These are phyloP conservation scores for Cacajao melanocephalus DNA, from an alignment of 2,797 vertebrate species.

Conservation along the genomic window DNA sequence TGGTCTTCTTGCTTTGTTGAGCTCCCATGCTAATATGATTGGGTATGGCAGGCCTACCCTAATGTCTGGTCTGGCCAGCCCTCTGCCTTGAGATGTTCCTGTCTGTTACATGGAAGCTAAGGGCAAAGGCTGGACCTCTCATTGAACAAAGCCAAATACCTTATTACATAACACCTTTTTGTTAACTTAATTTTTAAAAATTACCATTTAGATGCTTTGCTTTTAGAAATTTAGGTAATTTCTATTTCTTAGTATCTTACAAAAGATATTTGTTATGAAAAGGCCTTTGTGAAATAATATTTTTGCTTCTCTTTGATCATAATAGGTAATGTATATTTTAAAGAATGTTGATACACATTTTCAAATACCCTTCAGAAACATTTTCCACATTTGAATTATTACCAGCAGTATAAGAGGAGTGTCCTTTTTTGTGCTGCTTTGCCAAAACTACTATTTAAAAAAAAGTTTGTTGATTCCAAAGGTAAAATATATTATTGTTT, in stretches of 20 bases:
- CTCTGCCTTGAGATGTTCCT: background rate
- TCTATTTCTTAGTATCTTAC: background rate
- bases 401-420: background rate
- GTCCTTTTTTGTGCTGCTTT: background rate
- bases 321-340: background rate
- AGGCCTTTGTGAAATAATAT: background rate
- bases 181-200: background rate
- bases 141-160: background rate
- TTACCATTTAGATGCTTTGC: background rate
- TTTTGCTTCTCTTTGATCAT: background rate
- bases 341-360: background rate
- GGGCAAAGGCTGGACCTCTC: background rate
- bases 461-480: background rate
- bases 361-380: background rate
- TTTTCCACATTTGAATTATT: constrained; percentile 27
- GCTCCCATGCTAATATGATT: background rate
- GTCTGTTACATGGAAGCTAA: background rate
- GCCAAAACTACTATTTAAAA: background rate
- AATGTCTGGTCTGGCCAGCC: background rate
- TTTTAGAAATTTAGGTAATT: constrained; percentile 44
- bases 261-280: background rate
- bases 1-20: background rate
- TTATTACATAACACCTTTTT: background rate
- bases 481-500: background rate
- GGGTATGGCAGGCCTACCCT: background rate